These are phyloP conservation scores for Lathamus discolor DNA, from an alignment of 2,113 vertebrate species.

Conservation along the genomic window DNA sequence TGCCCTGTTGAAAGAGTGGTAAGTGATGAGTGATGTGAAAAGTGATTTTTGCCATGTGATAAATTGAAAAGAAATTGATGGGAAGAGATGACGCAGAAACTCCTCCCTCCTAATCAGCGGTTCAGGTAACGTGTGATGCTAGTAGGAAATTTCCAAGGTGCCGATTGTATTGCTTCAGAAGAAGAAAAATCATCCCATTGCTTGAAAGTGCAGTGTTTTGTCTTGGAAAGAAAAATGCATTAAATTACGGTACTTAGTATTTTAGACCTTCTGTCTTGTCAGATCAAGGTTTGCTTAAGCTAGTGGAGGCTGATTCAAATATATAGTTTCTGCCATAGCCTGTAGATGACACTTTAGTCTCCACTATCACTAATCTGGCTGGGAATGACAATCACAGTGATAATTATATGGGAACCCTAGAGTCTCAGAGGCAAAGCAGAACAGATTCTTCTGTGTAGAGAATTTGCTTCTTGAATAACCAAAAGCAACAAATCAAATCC, in stretches of 20 bases:
- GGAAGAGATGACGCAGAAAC: not conserved
- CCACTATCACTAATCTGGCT: not conserved
- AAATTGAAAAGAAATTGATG: not conserved
- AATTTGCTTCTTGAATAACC: not conserved
- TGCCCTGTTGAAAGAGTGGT: not conserved
- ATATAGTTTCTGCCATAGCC: not conserved
- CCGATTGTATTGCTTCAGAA: not conserved
- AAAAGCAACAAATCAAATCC: not conserved
- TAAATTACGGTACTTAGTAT: not conserved
- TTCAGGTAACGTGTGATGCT: rapidly evolving
- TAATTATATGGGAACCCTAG: not conserved
- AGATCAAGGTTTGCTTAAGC: not conserved
- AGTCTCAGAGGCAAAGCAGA: not conserved
- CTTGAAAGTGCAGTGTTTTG: not conserved
- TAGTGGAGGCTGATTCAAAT: not conserved
- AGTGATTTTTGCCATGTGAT: not conserved
- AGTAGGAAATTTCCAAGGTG: not conserved
- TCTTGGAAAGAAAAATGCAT: conserved; percentile 11
- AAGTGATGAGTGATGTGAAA: not conserved
- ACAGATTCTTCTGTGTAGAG: not conserved
- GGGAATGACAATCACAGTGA: not conserved
- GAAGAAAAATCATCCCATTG: not conserved
- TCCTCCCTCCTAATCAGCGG: not conserved
- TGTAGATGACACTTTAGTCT: not conserved
- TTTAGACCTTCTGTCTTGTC: not conserved